A percentile compares a stretch with the other conserved stretches of the same genome.
Conservation (phyloP, 1,140 invertebrate species). For the Lordiphosa collinella region DNA sequence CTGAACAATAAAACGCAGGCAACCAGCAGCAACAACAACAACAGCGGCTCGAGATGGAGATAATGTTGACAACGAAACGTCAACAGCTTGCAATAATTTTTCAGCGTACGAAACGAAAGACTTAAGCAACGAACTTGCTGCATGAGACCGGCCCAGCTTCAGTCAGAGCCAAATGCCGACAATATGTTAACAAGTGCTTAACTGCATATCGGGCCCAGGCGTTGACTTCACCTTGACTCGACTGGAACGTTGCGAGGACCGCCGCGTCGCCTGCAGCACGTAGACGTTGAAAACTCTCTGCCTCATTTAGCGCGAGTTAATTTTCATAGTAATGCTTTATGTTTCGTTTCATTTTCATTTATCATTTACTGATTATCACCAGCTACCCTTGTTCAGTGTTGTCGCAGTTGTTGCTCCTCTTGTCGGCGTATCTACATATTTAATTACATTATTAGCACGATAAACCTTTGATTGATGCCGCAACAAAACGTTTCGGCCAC, state of each 20-base stretch:
- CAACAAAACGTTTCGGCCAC: constrained; percentile 59
- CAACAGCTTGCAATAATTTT: constrained; percentile 58
- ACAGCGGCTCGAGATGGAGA: constrained; percentile 23
- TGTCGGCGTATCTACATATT: constrained; percentile 57
- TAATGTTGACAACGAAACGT: constrained; percentile 75
- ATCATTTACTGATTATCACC: constrained; percentile 76
- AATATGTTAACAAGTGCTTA: constrained; percentile 78
- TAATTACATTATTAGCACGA: constrained; percentile 74
- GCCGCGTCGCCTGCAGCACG: not conserved
- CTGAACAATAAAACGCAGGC: constrained; percentile 14
- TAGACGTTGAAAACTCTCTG: constrained; percentile 34
- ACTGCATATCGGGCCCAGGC: constrained; percentile 58
- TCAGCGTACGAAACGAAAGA: constrained; percentile 51
- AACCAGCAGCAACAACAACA: constrained; percentile 12
- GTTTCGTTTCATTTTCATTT: constrained; percentile 70
- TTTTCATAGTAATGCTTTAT: constrained; percentile 70
- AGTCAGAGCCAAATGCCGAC: constrained; percentile 62
- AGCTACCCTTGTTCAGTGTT: constrained; percentile 41
- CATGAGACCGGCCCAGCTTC: not conserved
- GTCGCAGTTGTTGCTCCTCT: constrained; percentile 14
- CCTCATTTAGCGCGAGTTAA: constrained; percentile 64
- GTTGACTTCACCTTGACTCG: constrained; percentile 64
- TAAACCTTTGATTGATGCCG: constrained; percentile 69
- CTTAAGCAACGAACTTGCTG: constrained; percentile 58
- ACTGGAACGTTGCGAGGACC: constrained; percentile 8